Percentiles rank a stretch among this genome's conserved stretches.
Conservation (phyloP, 1,140 invertebrate species). For the Cherax quadricarinatus region DNA sequence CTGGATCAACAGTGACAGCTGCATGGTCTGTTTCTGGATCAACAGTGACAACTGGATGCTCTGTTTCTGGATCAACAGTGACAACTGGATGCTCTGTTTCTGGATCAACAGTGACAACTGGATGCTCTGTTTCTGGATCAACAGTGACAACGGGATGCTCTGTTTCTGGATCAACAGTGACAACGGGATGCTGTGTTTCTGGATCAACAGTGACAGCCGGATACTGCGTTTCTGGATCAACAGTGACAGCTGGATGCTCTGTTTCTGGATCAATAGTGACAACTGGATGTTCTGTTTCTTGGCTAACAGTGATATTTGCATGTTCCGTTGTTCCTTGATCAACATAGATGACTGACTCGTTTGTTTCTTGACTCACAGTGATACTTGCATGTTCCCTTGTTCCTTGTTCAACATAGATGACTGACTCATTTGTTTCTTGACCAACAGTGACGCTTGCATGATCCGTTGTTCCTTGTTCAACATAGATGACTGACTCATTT, state of each 20-base stretch:
- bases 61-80: no score
- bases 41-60: no score
- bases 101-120: no score
- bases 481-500: background rate
- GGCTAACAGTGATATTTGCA: background rate
- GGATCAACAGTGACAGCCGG: no score
- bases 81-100: no score
- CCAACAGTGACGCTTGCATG: background rate
- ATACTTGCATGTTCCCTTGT: background rate
- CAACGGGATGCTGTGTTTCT: no score
- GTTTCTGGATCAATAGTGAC: background rate
- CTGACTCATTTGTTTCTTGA: background rate
- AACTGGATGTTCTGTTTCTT: background rate
- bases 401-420: background rate
- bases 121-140: no score
- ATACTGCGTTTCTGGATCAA: background rate
- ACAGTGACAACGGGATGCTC: no score
- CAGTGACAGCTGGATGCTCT: background rate
- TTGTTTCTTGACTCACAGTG: background rate
- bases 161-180: no score
- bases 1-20: no score
- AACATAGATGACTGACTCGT: background rate
- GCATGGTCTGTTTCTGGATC: no score
- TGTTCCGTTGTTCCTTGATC: background rate
- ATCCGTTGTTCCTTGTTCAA: background rate